Evolutionary conservation across 2,113 vertebrate species (phyloP).

Genomic region (Heterochromis multidens): DNA sequence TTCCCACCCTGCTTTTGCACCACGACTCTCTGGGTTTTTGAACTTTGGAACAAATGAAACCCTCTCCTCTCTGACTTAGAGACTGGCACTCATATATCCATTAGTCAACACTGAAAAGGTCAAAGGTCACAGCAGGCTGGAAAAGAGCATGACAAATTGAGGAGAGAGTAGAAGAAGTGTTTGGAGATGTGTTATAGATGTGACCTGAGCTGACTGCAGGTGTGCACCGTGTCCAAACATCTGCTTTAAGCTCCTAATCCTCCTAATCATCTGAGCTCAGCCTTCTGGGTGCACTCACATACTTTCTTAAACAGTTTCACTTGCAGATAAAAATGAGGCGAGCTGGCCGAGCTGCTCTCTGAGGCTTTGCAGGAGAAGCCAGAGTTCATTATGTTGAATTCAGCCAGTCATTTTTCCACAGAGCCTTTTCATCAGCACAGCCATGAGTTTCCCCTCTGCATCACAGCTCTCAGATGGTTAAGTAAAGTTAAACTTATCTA

Average conservation of each 20-base stretch:
- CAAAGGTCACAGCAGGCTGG: not conserved
- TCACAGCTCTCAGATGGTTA: not conserved
- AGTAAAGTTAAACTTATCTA: not conserved
- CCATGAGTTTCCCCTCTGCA: not conserved
- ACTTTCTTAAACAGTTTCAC: slow-evolving; percentile 9
- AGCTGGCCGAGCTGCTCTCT: not conserved
- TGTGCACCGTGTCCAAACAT: not conserved
- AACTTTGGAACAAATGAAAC: too few species aligned
- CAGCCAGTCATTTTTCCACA: not conserved
- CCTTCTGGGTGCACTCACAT: not conserved
- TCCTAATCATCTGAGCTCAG: not conserved
- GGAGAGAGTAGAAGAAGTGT: not conserved
- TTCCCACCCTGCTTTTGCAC: too few species aligned
- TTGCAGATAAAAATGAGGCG: slow-evolving; percentile 10
- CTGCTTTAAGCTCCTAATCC: not conserved
- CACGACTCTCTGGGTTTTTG: too few species aligned
- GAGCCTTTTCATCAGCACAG: not conserved
- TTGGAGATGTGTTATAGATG: not conserved
- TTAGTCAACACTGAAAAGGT: not conserved
- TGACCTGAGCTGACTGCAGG: not conserved
- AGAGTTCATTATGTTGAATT: not conserved
- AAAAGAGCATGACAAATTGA: not conserved
- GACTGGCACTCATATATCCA: not conserved
- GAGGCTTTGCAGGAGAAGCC: not conserved
- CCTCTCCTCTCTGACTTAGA: not conserved